Conservation (phyloP, 2,113 vertebrate species). For the Piprites chloris region DNA sequence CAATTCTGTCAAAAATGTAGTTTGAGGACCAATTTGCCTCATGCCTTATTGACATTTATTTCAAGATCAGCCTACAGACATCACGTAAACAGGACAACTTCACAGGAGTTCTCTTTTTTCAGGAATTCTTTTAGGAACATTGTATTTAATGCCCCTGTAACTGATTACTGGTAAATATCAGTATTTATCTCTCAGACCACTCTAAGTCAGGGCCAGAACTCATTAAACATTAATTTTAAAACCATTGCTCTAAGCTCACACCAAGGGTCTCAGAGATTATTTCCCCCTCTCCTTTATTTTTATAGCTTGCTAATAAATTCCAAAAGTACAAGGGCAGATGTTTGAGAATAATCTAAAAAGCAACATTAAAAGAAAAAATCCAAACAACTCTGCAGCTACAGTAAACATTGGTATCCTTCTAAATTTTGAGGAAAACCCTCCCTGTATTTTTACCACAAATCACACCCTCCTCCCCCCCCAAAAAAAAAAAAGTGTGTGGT, state of each 20-base stretch:
- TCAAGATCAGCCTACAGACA: not conserved
- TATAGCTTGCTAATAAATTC: not conserved
- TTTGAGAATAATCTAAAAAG: not conserved
- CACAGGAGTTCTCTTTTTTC: not conserved
- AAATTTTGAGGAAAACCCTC: not conserved
- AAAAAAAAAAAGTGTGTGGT: not conserved
- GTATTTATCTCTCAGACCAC: not conserved
- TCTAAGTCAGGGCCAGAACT: not conserved
- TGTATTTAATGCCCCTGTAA: not conserved
- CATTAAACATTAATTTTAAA: not conserved
- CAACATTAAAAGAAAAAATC: not conserved
- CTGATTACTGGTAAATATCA: not conserved
- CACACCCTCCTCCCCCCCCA: too few relatives aligned
- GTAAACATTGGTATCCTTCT: not conserved
- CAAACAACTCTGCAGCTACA: not conserved
- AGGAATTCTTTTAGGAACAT: not conserved
- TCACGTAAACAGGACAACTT: not conserved
- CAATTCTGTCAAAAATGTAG: not conserved
- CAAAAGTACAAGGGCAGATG: not conserved
- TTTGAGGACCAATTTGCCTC: not conserved
- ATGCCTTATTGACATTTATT: not conserved
- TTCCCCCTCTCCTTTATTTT: not conserved
- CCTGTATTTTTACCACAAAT: not conserved
- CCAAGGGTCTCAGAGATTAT: not conserved
- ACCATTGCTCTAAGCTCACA: not conserved